Base-by-base conservation (phyloP, 1,140 invertebrate genomes). In the Diorhabda carinulata region DNA sequence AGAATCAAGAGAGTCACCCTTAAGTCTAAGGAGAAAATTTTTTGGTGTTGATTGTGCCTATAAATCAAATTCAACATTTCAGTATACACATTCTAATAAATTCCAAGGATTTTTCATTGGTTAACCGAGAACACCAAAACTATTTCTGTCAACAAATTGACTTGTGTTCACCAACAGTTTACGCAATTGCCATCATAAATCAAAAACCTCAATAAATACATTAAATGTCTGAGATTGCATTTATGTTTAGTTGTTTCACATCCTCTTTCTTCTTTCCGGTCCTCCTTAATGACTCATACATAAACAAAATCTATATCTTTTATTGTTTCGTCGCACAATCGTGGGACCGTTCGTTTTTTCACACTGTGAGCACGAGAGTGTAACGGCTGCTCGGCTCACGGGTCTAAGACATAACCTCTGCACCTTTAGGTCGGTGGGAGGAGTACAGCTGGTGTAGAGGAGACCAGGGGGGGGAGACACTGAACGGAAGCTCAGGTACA, bases 291-390 rank as follows among this genome's bases (percentile, higher is more conserved):
- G 75, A 76, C 70, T 74, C 74, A 76, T 74, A 70, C 74, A 76
- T 74, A 76, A 74, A 76, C 73, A 74, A 73, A 74, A 72, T 74
- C 73, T 74, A 72, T 74, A 74, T 70, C 69, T 72, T 69, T 74
- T 69, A 70, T 70, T 68, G 68, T 74, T 66, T 47, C 61, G 58
- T 68, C 63, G 57, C 57, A 73, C 73, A 72, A 75, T 76, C 75
- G 75, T 76, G 75, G 68, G 75, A 76, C 73, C 66, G 60, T 41
- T 60, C 47, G 64, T 68, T 65, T 68, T 71, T 76, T 76, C 75
- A 76, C 75, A 76, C 75, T 69, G 59, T 56, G 72, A 42, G 65
- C 73, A 74, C 9, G 61, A 61, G 66, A 76, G 71, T 76, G 75
- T 76, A 71, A 76, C 75, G 73, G 65, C 58, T 65, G 57, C 45